These are phyloP conservation scores for Nycteola revayana DNA, from an alignment of 2,888 invertebrate species.

Conservation along the genomic window DNA sequence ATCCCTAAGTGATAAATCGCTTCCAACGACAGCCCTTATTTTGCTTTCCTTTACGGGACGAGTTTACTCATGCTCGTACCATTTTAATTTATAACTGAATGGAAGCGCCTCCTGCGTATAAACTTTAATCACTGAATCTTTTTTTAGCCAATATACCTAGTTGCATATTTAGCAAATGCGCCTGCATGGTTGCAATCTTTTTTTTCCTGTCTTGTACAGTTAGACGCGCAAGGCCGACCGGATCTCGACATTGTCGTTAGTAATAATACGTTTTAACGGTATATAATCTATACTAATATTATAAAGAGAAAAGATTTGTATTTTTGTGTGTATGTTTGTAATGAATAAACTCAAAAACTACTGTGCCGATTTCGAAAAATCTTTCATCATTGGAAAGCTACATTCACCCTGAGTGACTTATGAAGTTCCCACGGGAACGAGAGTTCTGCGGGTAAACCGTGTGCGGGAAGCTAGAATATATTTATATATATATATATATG, in stretches of 20 bases:
- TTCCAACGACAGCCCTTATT: slow-evolving; percentile 59
- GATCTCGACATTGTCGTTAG: slow-evolving; percentile 60
- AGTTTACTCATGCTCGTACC: slow-evolving; percentile 53
- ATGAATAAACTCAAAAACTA: no score
- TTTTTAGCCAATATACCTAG: slow-evolving; percentile 46
- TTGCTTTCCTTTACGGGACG: slow-evolving; percentile 54
- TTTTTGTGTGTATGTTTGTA: no score
- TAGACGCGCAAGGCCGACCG: slow-evolving; percentile 49
- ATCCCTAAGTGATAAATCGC: slow-evolving; percentile 67
- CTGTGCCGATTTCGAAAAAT: no score
- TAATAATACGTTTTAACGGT: slow-evolving; percentile 59
- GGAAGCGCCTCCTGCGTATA: slow-evolving; percentile 54
- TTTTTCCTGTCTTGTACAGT: slow-evolving; percentile 41
- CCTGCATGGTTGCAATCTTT: slow-evolving; percentile 31
- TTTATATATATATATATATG: no score
- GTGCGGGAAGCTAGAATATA: no score
- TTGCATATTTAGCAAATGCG: slow-evolving; percentile 35
- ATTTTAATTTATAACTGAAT: slow-evolving; percentile 67
- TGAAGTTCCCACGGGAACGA: no score
- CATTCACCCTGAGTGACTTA: no score
- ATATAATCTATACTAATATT: no score
- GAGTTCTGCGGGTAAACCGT: no score
- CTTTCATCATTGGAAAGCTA: no score
- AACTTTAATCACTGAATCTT: slow-evolving; percentile 57
- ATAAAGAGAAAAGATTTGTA: no score